Evolutionary conservation across 1,140 invertebrate genomes (phyloP).

Genomic region (Pissodes strobi): DNA sequence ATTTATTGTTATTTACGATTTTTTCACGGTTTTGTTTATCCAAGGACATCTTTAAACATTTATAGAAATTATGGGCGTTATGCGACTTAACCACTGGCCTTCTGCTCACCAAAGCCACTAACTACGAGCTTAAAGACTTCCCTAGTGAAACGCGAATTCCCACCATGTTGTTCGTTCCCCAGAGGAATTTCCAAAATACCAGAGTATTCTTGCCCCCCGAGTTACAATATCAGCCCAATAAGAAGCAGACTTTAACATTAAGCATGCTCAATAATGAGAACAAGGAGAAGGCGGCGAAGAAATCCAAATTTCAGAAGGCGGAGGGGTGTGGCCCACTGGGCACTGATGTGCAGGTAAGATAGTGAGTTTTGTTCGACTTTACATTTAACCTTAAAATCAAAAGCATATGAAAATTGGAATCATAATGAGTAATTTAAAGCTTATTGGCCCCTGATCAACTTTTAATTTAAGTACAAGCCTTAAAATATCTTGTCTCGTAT

Average conservation of each 20-base stretch:
- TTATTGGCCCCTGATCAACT: too few species aligned
- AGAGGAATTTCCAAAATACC: conserved; percentile 73
- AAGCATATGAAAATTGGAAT: too few species aligned
- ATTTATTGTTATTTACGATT: too few species aligned
- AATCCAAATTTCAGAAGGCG: conserved; percentile 36
- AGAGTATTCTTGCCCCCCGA: conserved; percentile 71
- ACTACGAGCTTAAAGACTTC: conserved; percentile 87
- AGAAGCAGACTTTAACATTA: conserved; percentile 58
- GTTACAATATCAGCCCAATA: conserved; percentile 63
- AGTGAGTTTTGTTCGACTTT: conserved; percentile 1
- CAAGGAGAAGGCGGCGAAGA: conserved; percentile 58
- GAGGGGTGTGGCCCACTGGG: conserved; percentile 65
- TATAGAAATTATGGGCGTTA: conserved; percentile 92
- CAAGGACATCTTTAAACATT: too few species aligned
- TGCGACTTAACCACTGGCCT: conserved; percentile 93
- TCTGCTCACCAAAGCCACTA: conserved; percentile 82
- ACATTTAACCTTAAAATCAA: too few species aligned
- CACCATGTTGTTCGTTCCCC: conserved; percentile 81
- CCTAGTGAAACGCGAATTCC: conserved; percentile 82
- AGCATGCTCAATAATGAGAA: conserved; percentile 56
- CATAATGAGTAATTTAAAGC: too few species aligned
- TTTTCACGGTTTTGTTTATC: too few species aligned
- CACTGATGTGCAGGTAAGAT: conserved; percentile 65
- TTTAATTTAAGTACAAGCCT: too few species aligned
- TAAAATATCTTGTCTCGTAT: too few species aligned